Evolutionary conservation across 2,888 invertebrate genomes (phyloP).

Genomic region (Teleogryllus oceanicus): DNA sequence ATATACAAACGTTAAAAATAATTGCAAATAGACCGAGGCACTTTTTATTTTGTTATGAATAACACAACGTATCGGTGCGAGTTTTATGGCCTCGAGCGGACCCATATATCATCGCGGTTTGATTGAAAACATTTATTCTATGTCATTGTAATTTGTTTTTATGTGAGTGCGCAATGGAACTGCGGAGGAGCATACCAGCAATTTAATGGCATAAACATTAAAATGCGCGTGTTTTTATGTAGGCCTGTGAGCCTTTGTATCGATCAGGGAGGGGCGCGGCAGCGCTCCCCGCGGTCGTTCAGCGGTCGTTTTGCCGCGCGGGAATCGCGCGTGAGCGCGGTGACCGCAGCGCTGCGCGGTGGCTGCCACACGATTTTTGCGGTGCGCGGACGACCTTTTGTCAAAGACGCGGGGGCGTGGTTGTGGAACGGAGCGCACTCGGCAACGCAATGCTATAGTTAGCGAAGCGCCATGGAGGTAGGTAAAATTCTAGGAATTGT

Average conservation of each 20-base stretch:
- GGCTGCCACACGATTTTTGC: not conserved
- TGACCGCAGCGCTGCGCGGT: not conserved
- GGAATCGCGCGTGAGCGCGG: not conserved
- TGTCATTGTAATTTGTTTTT: slow-evolving; percentile 18
- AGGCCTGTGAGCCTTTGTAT: not conserved
- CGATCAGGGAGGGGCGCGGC: not conserved
- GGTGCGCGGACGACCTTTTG: too few relatives aligned
- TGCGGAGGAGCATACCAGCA: not conserved
- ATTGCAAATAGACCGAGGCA: slow-evolving; percentile 7
- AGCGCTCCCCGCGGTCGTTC: not conserved
- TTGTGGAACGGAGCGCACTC: too few relatives aligned
- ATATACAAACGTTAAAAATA: slow-evolving; percentile 18
- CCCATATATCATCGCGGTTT: slow-evolving; percentile 1
- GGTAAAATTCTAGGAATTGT: too few relatives aligned
- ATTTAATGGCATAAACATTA: slow-evolving; percentile 9
- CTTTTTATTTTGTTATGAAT: slow-evolving; percentile 7
- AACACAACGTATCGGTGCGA: slow-evolving; percentile 2
- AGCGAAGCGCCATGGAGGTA: too few relatives aligned
- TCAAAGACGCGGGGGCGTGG: too few relatives aligned
- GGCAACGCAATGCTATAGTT: too few relatives aligned
- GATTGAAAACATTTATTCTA: slow-evolving; percentile 18
- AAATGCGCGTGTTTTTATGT: not conserved
- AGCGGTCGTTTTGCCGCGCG: not conserved
- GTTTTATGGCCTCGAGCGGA: not conserved
- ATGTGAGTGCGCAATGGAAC: not conserved